A percentile compares a stretch with the other conserved stretches of the same genome.
phyloP scores from a whole-genome alignment of 2,888 invertebrate species.

The Nasonovia ribisnigri region DNA sequence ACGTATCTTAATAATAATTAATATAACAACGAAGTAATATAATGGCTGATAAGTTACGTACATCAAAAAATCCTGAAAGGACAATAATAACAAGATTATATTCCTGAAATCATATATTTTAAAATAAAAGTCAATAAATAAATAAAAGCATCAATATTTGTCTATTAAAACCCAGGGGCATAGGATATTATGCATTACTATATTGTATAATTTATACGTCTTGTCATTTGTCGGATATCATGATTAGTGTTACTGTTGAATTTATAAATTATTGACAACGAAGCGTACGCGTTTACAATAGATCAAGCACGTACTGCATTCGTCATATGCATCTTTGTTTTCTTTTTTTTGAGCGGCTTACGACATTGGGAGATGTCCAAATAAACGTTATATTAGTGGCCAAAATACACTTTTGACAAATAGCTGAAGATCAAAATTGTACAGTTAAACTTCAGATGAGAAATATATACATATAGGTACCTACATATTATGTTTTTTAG shows the following conservation, averaged over 20 bases:
- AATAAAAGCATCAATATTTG: background rate
- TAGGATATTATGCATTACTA: background rate
- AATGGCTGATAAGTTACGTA: no score
- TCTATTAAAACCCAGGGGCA: background rate
- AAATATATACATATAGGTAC: background rate
- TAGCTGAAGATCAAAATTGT: slow-evolving; percentile 44
- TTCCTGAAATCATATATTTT: background rate
- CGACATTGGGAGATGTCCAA: slow-evolving; percentile 53
- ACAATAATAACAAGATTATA: background rate
- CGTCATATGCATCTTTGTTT: slow-evolving; percentile 16
- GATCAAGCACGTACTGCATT: slow-evolving; percentile 8
- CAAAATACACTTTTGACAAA: slow-evolving; percentile 61
- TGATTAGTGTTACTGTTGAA: background rate
- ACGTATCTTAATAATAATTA: background rate
- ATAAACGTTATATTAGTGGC: slow-evolving; percentile 53
- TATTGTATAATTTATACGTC: background rate
- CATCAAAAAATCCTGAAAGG: background rate
- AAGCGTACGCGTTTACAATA: slow-evolving; percentile 9
- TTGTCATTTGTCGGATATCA: background rate
- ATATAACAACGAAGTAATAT: no score
- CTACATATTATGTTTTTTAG: background rate
- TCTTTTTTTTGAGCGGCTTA: background rate
- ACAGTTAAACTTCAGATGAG: slow-evolving; percentile 30
- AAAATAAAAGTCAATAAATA: background rate
- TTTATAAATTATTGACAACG: slow-evolving; percentile 35